These are phyloP conservation scores for Dendrolimus pini DNA, from an alignment of 2,888 invertebrate species.

Conservation along the genomic window DNA sequence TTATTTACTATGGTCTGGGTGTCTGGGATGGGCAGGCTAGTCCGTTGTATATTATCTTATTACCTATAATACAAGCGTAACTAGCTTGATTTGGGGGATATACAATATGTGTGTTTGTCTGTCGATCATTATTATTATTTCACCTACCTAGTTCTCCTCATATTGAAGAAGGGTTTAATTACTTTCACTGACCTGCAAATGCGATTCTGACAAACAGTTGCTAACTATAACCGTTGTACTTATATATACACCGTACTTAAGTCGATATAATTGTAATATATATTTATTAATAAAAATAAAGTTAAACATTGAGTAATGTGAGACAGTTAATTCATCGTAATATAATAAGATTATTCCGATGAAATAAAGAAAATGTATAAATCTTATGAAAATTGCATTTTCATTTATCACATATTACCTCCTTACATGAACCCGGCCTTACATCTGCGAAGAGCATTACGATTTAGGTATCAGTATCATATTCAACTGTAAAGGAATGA, in stretches of 20 bases:
- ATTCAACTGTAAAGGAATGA: too few relatives aligned
- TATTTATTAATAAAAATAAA: conserved; percentile 48
- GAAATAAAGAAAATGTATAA: conserved; percentile 64
- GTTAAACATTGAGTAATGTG: conserved; percentile 28
- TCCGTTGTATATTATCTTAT: too few relatives aligned
- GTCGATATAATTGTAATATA: conserved; percentile 56
- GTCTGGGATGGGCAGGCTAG: too few relatives aligned
- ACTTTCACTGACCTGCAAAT: not conserved
- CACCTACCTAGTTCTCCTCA: too few relatives aligned
- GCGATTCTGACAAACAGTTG: not conserved
- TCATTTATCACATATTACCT: conserved; percentile 20
- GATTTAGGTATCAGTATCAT: too few relatives aligned
- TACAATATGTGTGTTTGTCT: too few relatives aligned
- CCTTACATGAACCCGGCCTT: not conserved
- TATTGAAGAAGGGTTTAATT: too few relatives aligned
- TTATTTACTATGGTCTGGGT: too few relatives aligned
- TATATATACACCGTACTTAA: conserved; percentile 27
- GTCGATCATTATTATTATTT: too few relatives aligned
- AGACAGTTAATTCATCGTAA: conserved; percentile 38
- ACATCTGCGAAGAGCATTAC: too few relatives aligned
- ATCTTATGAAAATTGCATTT: conserved; percentile 15
- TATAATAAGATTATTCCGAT: conserved; percentile 53
- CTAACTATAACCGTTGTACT: conserved; percentile 12
- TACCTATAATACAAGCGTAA: too few relatives aligned
- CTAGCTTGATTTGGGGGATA: too few relatives aligned